Evolutionary conservation across 2,113 vertebrate species (phyloP), one percentile per base, ranked within the genome.

Genomic region (Gila orcuttii): DNA sequence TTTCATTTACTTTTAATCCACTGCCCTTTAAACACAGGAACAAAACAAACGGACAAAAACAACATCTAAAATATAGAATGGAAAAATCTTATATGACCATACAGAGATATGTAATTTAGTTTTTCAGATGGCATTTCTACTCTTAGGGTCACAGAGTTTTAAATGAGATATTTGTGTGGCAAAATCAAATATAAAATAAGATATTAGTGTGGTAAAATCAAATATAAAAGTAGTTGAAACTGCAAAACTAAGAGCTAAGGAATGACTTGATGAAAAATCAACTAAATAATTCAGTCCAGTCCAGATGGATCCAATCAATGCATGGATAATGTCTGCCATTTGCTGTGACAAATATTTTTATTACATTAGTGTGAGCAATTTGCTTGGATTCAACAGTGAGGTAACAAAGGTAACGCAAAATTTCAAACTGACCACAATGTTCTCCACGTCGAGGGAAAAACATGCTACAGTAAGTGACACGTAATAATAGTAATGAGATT

Each of bases 1-100:
- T 52, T 60, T 31, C 36, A 82, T 81, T 88, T 82, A 85, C 66
- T 73, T 57, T 62, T 69, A 71, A 21, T 55, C 23, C 74, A 71
- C 28, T 36, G 75, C 36, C 76, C 55, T 82, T 84, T 87, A 28
- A 83, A 66, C 66, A 45, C 31, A 42, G 45, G n/a, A 64, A 45
- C 64, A 62, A 87, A 28, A 39, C 42, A 62, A 25, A 75, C 39
- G 19, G 11, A 60, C 55, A 42, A 39, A 28, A 33, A 80, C 33
- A 39, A 57, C 57, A 66, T 57, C 78, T 74, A 75, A 50, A 73
- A 73, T 9, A 28, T 52, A 50, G 13, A 45, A 76, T 6, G 39
- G 45, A 60, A 10, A 31, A 33, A 57, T 55, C 55, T 5, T 87
- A 60, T 13, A 17, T 62, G 68, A 84, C 8, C 66, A 60, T n/a